Evolutionary conservation across 2,113 vertebrate genomes (phyloP).

Genomic region (Labeo catla): DNA sequence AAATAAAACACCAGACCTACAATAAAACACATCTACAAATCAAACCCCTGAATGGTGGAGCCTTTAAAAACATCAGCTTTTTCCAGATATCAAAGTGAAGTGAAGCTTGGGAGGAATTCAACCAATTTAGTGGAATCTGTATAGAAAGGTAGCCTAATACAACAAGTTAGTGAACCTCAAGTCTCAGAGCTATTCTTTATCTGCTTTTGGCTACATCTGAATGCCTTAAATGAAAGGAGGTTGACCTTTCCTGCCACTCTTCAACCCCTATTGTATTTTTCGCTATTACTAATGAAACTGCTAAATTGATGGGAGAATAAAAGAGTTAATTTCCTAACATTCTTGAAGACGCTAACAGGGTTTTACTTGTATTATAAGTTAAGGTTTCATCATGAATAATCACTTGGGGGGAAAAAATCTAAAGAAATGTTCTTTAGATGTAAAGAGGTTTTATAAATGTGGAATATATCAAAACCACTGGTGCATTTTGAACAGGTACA

Average conservation of each 20-base stretch:
- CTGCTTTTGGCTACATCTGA: neutral
- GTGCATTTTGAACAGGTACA: neutral
- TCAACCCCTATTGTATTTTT: neutral
- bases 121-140: neutral
- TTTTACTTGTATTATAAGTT: neutral
- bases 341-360: neutral
- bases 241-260: neutral
- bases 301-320: neutral
- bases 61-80: neutral
- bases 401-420: neutral
- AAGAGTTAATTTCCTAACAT: neutral
- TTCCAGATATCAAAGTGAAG: neutral
- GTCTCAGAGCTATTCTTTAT: neutral
- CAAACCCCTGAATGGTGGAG: neutral
- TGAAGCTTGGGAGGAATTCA: conserved; percentile 5
- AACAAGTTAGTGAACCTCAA: neutral
- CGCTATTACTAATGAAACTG: neutral
- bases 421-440: neutral
- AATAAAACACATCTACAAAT: neutral
- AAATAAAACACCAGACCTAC: neutral
- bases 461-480: neutral
- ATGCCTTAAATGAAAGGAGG: neutral
- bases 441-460: neutral
- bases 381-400: neutral
- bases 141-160: neutral